Base-by-base conservation (phyloP, 2,113 vertebrate species). In the Centrocercus urophasianus region DNA sequence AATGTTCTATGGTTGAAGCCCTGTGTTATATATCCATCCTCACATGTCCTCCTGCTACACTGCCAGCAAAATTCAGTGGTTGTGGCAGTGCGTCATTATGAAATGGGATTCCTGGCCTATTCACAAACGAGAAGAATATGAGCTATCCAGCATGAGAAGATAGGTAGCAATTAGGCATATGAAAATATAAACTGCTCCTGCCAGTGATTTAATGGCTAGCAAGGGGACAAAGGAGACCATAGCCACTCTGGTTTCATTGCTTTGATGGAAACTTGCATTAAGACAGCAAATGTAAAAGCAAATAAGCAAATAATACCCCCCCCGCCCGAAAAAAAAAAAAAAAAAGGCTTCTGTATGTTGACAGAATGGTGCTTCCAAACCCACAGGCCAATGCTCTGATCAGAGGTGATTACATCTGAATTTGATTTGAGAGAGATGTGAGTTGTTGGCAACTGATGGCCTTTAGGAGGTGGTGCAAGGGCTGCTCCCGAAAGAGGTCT, bases 41-140 rank as follows among this genome's bases (percentile, higher is more conserved):
- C 5, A 1, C 1, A 0, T 2, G 56, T 59, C 40, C n/a, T 69
- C 20, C 34, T 63, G 54, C 28, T 52, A 60, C 40, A 0, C 8
- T n/a, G 2, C 0, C 1, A 43, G 28, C 10, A 18, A 69, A 70
- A 28, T 22, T 27, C 54, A 11, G 9, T 21, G 17, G 40, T 20
- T 7, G 38, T 38, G 65, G 77, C 74, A 25, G 11, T 2, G 11
- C 21, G 7, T 60, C 4, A 27, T 89, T 14, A 12, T 11, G n/a
- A 56, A 25, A 15, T 10, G 18, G 92, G 20, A 7, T 85, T 27
- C 40, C 60, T 87, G 72, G 69, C 5, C 25, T 45, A 64, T 52
- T 6, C 82, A 71, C 71, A 70, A 8, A 72, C 36, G 8, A 52
- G 45, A 64, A 83, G 59, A 89, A 73, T 2, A 13, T 6, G 64